These are phyloP conservation scores for Nixonia krombeini DNA, from an alignment of 1,140 invertebrate species.

Conservation along the genomic window DNA sequence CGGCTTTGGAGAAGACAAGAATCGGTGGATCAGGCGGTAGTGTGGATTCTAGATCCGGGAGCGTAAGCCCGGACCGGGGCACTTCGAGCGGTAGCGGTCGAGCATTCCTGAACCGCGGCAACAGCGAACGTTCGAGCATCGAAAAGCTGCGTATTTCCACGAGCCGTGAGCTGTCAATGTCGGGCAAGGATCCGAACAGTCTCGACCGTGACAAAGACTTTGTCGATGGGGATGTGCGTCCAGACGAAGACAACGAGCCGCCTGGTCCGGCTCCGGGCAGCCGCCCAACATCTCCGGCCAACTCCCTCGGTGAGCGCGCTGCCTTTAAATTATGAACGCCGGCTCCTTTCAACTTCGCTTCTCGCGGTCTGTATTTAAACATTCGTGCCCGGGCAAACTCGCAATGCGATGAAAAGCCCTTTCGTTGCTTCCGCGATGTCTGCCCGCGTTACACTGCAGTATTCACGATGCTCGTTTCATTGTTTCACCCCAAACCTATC, in stretches of 20 bases:
- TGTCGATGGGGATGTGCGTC: constrained; percentile 61
- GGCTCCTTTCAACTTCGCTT: constrained; percentile 34
- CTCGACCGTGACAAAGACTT: constrained; percentile 61
- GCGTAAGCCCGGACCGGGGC: constrained; percentile 65
- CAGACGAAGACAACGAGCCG: constrained; percentile 68
- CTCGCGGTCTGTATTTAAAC: constrained; percentile 28
- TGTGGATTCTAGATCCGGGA: constrained; percentile 65
- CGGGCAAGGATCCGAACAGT: constrained; percentile 60
- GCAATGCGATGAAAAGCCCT: constrained; percentile 37
- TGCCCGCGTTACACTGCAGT: constrained; percentile 7
- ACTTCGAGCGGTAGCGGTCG: constrained; percentile 23
- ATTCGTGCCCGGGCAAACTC: constrained; percentile 31
- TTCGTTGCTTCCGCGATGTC: no score
- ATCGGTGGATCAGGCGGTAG: constrained; percentile 65
- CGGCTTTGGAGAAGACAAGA: constrained; percentile 64
- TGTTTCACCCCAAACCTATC: no score
- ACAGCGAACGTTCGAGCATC: constrained; percentile 59
- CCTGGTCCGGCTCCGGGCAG: constrained; percentile 68
- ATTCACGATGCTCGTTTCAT: no score
- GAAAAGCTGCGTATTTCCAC: constrained; percentile 64
- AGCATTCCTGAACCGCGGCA: constrained; percentile 55
- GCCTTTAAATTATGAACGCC: constrained; percentile 52
- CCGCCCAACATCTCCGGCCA: constrained; percentile 65
- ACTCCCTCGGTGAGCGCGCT: constrained; percentile 58
- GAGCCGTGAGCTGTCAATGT: constrained; percentile 57